A percentile compares a stretch with the other conserved stretches of the same genome.
Evolutionary conservation across 1,140 invertebrate species (phyloP).

Genomic region (Octopus sinensis): DNA sequence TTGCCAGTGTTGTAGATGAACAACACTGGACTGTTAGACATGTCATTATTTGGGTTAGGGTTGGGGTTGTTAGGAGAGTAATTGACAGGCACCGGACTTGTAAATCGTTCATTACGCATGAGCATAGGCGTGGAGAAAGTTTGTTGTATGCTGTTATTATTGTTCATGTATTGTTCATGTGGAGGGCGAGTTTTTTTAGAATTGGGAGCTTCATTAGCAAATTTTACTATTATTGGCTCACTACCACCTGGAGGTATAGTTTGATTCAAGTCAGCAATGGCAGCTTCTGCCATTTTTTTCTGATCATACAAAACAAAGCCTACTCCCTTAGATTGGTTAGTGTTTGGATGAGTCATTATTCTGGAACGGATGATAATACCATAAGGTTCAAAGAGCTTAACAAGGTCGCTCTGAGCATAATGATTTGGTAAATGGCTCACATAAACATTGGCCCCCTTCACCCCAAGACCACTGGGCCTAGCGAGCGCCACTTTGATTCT

Average conservation of each 20-base stretch:
- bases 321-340: slow-evolving; percentile 79
- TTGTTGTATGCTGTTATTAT: slow-evolving; percentile 10
- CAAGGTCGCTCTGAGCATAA: slow-evolving; percentile 68
- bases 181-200: slow-evolving; percentile 66
- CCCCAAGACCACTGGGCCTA: slow-evolving; percentile 83
- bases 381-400: slow-evolving; percentile 80
- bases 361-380: slow-evolving; percentile 87
- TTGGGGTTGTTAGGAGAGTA: neutral
- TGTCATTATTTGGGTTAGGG: neutral
- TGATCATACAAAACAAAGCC: slow-evolving; percentile 75
- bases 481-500: slow-evolving; percentile 87
- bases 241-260: slow-evolving; percentile 78
- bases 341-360: slow-evolving; percentile 81
- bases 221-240: slow-evolving; percentile 79
- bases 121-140: slow-evolving; percentile 21
- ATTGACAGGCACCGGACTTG: neutral
- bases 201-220: slow-evolving; percentile 91
- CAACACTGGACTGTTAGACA: slow-evolving; percentile 41
- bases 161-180: slow-evolving; percentile 24
- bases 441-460: slow-evolving; percentile 93
- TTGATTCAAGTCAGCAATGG: slow-evolving; percentile 80
- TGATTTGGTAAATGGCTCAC: slow-evolving; percentile 83
- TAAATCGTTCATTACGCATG: slow-evolving; percentile 15
- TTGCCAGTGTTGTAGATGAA: slow-evolving; percentile 60
- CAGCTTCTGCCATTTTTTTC: slow-evolving; percentile 75